These are phyloP conservation scores for Euleptes europaea DNA, from an alignment of 2,113 vertebrate genomes.

Conservation along the genomic window DNA sequence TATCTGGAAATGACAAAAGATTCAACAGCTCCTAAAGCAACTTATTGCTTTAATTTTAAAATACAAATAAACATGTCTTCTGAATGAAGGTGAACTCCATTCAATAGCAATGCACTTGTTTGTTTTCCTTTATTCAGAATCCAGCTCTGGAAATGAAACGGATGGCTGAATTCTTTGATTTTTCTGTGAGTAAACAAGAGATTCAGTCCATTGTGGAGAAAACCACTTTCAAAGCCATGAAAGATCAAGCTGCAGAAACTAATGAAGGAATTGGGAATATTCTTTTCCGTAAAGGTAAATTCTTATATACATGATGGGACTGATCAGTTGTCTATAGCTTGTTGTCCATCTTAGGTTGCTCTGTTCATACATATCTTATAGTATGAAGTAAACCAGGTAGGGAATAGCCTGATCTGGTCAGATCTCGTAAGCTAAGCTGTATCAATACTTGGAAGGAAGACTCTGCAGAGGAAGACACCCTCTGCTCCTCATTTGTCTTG, in stretches of 20 bases:
- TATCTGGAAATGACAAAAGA: background rate
- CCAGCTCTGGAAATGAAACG: constrained; percentile 66
- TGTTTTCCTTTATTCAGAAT: constrained; percentile 68
- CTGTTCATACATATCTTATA: background rate
- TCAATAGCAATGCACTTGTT: background rate
- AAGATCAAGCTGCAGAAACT: constrained; percentile 62
- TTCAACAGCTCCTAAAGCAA: background rate
- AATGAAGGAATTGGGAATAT: constrained; percentile 69
- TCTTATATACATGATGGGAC: background rate
- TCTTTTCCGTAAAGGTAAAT: constrained; percentile 76
- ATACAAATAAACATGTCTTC: background rate
- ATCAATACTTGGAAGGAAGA: too few relatives aligned
- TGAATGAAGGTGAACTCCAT: background rate
- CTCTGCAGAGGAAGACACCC: too few relatives aligned
- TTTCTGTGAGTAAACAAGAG: constrained; percentile 73
- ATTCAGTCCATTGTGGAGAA: constrained; percentile 63
- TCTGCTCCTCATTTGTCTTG: too few relatives aligned
- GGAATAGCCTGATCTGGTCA: too few relatives aligned
- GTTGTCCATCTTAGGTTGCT: background rate
- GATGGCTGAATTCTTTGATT: constrained; percentile 76
- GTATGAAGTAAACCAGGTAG: background rate
- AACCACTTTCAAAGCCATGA: constrained; percentile 81
- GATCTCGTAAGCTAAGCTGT: too few relatives aligned
- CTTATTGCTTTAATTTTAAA: background rate
- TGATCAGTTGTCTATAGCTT: background rate